These are phyloP conservation scores for Montipora capitata DNA, from an alignment of 92 coral and sea anemone species.

Conservation along the genomic window DNA sequence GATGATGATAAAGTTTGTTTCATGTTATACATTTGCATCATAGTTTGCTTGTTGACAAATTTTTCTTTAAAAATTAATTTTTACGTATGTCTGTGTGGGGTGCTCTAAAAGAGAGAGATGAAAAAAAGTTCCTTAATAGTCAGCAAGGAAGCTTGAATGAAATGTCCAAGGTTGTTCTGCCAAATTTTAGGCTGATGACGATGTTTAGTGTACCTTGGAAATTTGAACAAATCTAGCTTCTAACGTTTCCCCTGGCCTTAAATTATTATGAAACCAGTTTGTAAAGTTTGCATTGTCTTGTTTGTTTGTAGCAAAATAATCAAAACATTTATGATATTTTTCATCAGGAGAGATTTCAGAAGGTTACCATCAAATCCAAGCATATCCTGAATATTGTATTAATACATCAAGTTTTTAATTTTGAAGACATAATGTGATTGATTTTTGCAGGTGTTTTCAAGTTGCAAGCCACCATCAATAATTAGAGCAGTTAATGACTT, in stretches of 20 bases:
- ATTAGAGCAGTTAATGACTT: no score
- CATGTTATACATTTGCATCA: neutral
- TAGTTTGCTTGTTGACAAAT: slow-evolving; percentile 7
- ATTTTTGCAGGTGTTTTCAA: no score
- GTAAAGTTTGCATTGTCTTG: no score
- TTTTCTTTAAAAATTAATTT: neutral
- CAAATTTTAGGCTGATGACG: neutral
- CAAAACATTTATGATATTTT: no score
- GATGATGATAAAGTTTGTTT: neutral
- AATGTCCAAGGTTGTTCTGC: neutral
- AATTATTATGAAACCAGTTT: no score
- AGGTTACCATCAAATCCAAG: no score
- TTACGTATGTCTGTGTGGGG: neutral
- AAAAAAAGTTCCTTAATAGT: neutral
- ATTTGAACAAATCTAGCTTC: neutral
- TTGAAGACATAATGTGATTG: no score
- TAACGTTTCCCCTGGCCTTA: neutral
- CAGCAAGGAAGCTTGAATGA: slow-evolving; percentile 16
- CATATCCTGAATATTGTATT: no score
- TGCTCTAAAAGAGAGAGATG: neutral
- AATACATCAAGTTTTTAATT: no score
- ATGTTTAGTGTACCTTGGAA: neutral
- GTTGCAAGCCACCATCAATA: no score
- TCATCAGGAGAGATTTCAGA: no score
- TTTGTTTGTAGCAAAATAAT: no score